A percentile compares a stretch with the other conserved stretches of the same genome.
phyloP scores from a whole-genome alignment of 2,888 invertebrate genomes.

The Agrypnus murinus region DNA sequence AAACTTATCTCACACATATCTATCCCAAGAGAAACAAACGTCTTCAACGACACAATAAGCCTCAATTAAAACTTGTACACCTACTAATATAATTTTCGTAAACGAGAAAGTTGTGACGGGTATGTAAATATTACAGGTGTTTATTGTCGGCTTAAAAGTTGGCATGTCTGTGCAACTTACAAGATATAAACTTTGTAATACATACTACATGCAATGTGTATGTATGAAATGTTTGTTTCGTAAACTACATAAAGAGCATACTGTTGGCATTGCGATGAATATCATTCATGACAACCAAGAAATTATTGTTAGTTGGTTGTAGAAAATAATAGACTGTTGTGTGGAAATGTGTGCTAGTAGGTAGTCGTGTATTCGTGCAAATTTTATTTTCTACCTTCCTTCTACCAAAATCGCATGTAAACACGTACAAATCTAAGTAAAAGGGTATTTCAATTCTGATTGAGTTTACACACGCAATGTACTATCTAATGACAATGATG shows the following conservation, averaged over 20 bases:
- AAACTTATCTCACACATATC: slow-evolving; percentile 15
- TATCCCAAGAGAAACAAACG: too few species aligned
- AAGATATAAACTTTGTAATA: slow-evolving; percentile 17
- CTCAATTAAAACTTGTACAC: slow-evolving; percentile 10
- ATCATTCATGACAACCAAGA: too few species aligned
- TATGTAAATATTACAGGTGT: slow-evolving; percentile 46
- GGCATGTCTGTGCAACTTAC: slow-evolving; percentile 34
- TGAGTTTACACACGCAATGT: slow-evolving; percentile 8
- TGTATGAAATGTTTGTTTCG: too few species aligned
- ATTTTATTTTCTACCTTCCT: neutral
- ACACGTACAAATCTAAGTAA: slow-evolving; percentile 28
- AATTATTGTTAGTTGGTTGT: too few species aligned
- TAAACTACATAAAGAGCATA: too few species aligned
- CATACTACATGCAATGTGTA: neutral
- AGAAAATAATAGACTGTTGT: too few species aligned
- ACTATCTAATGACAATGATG: slow-evolving; percentile 20
- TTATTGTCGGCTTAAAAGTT: slow-evolving; percentile 42
- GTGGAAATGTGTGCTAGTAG: too few species aligned
- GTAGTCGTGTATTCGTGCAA: too few species aligned
- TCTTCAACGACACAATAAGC: too few species aligned
- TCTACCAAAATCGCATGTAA: slow-evolving; percentile 16
- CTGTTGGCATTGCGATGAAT: too few species aligned
- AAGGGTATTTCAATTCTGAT: slow-evolving; percentile 19
- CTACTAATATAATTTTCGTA: slow-evolving; percentile 11
- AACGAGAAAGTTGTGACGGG: slow-evolving; percentile 26